Evolutionary conservation across 2,797 vertebrate genomes (phyloP).

Genomic region (Eulemur mongoz): DNA sequence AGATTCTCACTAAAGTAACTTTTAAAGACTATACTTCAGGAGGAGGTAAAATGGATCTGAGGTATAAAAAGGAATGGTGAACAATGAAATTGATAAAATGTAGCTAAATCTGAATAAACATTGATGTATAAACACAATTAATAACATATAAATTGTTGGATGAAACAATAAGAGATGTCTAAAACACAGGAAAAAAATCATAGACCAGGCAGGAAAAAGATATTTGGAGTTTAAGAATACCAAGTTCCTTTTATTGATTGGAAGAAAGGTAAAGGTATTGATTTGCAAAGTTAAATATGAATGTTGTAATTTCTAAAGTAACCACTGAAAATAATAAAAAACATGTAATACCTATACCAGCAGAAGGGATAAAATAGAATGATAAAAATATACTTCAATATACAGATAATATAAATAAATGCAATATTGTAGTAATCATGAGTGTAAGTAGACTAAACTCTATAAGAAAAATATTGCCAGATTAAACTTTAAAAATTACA

Average conservation of each 20-base stretch:
- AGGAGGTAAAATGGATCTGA: background rate
- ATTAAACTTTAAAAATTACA: background rate
- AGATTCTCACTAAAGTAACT: background rate
- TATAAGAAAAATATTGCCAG: background rate
- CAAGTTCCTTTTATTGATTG: background rate
- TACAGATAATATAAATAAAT: constrained; percentile 6
- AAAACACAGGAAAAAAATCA: background rate
- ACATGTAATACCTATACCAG: background rate
- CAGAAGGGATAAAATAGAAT: constrained; percentile 1
- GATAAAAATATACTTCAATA: background rate
- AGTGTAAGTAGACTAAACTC: background rate
- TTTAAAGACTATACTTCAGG: background rate
- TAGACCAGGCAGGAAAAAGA: background rate
- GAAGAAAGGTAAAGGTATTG: background rate
- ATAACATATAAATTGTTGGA: background rate
- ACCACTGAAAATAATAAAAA: background rate
- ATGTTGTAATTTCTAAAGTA: background rate
- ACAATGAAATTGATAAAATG: background rate
- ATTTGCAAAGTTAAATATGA: background rate
- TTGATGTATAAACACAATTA: background rate
- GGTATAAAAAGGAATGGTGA: background rate
- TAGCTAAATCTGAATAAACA: background rate
- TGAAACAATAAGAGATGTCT: background rate
- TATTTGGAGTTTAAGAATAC: background rate
- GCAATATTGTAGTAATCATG: background rate